Evolutionary conservation across 2,888 invertebrate species (phyloP).

Genomic region (Tuta absoluta): DNA sequence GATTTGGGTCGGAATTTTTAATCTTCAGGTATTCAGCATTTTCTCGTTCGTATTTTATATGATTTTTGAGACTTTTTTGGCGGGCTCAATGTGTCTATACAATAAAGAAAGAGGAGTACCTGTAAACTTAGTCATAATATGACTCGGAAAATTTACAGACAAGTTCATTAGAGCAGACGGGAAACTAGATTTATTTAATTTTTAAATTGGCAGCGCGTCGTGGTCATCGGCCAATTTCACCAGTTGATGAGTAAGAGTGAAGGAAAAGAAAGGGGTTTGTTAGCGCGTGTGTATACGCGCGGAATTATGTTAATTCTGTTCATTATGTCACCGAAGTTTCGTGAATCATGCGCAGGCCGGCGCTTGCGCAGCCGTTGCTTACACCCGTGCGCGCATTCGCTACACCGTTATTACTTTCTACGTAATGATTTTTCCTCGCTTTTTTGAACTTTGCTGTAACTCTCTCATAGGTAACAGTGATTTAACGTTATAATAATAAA

Average conservation of each 20-base stretch:
- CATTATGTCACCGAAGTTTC: constrained; percentile 77
- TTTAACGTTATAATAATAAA: neutral
- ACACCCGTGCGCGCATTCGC: constrained; percentile 32
- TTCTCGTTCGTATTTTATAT: no score
- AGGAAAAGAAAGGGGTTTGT: constrained; percentile 61
- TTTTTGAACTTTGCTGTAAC: constrained; percentile 24
- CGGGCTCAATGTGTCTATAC: no score
- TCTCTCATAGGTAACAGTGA: constrained; percentile 18
- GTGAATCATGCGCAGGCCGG: constrained; percentile 62
- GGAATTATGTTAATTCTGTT: constrained; percentile 74
- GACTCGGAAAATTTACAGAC: neutral
- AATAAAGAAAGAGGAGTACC: no score
- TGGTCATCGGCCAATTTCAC: neutral
- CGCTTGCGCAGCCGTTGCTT: constrained; percentile 33
- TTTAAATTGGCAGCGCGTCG: neutral
- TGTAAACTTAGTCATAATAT: no score
- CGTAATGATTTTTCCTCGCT: constrained; percentile 48
- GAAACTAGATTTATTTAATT: neutral
- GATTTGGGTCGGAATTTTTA: no score
- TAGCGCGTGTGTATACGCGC: constrained; percentile 47
- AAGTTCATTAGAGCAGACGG: neutral
- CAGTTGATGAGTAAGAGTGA: constrained; percentile 58
- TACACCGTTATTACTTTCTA: constrained; percentile 78
- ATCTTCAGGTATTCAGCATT: no score
- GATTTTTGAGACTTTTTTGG: no score